Evolutionary conservation across 2,888 invertebrate species (phyloP).

Genomic region (Troglohyphantes excavatus): DNA sequence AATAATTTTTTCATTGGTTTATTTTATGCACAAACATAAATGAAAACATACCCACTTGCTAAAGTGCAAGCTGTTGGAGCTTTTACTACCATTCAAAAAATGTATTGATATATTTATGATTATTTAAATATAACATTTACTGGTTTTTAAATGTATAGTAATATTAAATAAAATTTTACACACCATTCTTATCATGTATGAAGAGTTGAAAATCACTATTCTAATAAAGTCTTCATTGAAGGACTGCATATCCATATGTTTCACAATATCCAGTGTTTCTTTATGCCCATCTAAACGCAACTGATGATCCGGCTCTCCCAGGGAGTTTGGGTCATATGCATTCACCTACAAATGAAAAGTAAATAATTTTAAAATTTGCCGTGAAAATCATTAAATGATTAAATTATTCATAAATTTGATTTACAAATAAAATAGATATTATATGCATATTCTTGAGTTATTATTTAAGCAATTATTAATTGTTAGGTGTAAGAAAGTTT

Average conservation of each 20-base stretch:
- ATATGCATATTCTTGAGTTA: not conserved
- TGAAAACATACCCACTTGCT: no score
- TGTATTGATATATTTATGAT: no score
- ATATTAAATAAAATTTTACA: conserved; percentile 78
- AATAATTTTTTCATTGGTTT: no score
- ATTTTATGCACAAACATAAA: no score
- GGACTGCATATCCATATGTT: conserved; percentile 80
- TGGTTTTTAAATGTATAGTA: not conserved
- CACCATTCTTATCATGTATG: conserved; percentile 87
- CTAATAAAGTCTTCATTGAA: conserved; percentile 87
- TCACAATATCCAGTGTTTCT: conserved; percentile 85
- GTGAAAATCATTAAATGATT: not conserved
- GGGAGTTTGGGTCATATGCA: conserved; percentile 92
- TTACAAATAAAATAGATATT: not conserved
- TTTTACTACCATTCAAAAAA: no score
- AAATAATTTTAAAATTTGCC: not conserved
- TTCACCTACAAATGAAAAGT: conserved; percentile 85
- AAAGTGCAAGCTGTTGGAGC: no score
- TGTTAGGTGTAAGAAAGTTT: no score
- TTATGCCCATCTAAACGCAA: conserved; percentile 90
- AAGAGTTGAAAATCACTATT: conserved; percentile 90
- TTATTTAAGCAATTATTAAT: no score
- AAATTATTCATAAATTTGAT: not conserved
- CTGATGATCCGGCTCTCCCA: conserved; percentile 97
- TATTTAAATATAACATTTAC: no score